phyloP scores from a whole-genome alignment of 2,797 vertebrate species.

The Rhinella marina region DNA sequence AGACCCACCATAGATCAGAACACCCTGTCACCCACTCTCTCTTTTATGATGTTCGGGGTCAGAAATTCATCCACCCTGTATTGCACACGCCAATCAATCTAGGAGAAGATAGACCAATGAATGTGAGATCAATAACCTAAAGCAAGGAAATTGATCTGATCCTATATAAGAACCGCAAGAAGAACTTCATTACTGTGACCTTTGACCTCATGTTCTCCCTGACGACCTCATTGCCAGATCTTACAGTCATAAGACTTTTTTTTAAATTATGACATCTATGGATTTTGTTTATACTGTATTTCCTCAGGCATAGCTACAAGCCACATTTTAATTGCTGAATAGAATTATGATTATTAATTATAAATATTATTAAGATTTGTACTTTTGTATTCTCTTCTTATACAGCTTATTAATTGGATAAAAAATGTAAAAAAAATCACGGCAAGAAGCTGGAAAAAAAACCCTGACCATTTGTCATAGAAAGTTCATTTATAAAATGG shows the following conservation, averaged over 20 bases:
- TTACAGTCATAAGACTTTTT: conserved; percentile 44
- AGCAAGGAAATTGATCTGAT: conserved; percentile 88
- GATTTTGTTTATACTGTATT: conserved; percentile 44
- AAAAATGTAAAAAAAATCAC: not conserved
- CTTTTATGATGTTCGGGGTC: conserved; percentile 69
- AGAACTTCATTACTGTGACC: conserved; percentile 83
- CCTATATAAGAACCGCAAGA: conserved; percentile 84
- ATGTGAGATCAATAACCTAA: conserved; percentile 81
- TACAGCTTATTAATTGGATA: not conserved
- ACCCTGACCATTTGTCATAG: not conserved
- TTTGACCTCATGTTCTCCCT: conserved; percentile 79
- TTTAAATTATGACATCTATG: conserved; percentile 54
- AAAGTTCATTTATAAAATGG: not conserved
- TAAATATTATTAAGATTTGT: conserved; percentile 62
- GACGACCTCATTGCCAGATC: conserved; percentile 65
- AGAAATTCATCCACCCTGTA: conserved; percentile 73
- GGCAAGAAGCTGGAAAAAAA: not conserved
- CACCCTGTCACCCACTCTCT: conserved; percentile 52
- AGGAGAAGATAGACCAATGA: conserved; percentile 74
- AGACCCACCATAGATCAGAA: conserved; percentile 55
- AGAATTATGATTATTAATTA: conserved; percentile 66
- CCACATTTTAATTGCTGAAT: conserved; percentile 61
- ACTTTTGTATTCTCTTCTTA: conserved; percentile 44
- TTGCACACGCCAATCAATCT: conserved; percentile 72
- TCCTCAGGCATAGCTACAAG: conserved; percentile 49